These are phyloP conservation scores for Philotrypesis tridentata DNA, from an alignment of 1,140 invertebrate species.

Conservation along the genomic window DNA sequence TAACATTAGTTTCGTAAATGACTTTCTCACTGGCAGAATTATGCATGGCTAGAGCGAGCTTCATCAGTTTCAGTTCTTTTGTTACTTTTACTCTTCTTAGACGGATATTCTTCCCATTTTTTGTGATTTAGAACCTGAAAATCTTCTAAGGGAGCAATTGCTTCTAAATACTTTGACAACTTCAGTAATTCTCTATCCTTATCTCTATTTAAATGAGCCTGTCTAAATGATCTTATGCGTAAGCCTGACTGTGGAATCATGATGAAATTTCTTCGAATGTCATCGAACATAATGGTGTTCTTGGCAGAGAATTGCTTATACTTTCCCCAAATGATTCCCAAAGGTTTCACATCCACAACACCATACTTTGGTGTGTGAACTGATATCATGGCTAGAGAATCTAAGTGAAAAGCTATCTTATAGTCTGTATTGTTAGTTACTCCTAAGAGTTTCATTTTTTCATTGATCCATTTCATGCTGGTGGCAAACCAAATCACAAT, in stretches of 20 bases:
- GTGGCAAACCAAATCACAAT: conserved; percentile 97
- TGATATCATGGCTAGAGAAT: conserved; percentile 95
- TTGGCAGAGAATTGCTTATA: conserved; percentile 89
- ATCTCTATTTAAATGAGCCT: conserved; percentile 90
- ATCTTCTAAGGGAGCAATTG: conserved; percentile 89
- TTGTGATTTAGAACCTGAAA: conserved; percentile 90
- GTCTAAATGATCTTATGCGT: conserved; percentile 90
- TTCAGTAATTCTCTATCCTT: conserved; percentile 90
- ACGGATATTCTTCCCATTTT: conserved; percentile 90
- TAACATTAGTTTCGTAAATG: conserved; percentile 44
- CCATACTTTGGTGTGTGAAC: conserved; percentile 92
- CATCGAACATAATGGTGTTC: conserved; percentile 99
- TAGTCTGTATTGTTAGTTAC: conserved; percentile 89
- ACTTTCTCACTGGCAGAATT: conserved; percentile 27
- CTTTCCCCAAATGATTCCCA: conserved; percentile 98
- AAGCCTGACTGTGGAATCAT: conserved; percentile 98
- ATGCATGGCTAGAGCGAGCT: conserved; percentile 29
- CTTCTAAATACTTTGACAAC: conserved; percentile 88
- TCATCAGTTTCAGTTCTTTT: conserved; percentile 46
- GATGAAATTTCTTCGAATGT: conserved; percentile 96
- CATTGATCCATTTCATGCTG: conserved; percentile 98
- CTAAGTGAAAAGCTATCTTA: conserved; percentile 94
- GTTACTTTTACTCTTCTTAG: conserved; percentile 59
- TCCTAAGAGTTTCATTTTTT: conserved; percentile 96
- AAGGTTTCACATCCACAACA: conserved; percentile 93